These are phyloP conservation scores for Paracanthobrama guichenoti DNA, from an alignment of 2,113 vertebrate genomes.

Conservation along the genomic window DNA sequence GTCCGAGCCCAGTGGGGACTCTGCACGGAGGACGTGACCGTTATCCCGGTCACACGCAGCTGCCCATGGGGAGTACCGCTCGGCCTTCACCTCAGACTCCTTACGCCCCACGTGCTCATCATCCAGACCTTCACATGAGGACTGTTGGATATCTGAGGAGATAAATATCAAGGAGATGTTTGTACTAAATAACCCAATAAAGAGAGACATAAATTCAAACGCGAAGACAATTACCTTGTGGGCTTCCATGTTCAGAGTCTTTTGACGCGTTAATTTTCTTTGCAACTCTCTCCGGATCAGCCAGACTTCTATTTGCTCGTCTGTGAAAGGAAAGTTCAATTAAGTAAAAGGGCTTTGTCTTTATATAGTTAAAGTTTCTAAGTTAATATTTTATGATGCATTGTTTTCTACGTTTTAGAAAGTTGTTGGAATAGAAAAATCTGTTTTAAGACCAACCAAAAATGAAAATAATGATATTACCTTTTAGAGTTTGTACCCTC, in stretches of 20 bases:
- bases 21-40: slow-evolving; percentile 62
- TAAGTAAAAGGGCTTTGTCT: neutral
- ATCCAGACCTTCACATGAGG: slow-evolving; percentile 68
- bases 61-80: slow-evolving; percentile 79
- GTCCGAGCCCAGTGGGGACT: slow-evolving; percentile 70
- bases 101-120: slow-evolving; percentile 69
- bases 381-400: neutral
- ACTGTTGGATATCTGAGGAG: slow-evolving; percentile 11
- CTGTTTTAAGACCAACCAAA: neutral
- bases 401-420: no score
- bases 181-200: neutral
- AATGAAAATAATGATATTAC: slow-evolving; percentile 61
- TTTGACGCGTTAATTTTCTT: slow-evolving; percentile 60
- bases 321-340: slow-evolving; percentile 52
- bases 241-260: slow-evolving; percentile 67
- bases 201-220: neutral
- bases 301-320: slow-evolving; percentile 67
- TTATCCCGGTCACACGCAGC: slow-evolving; percentile 68
- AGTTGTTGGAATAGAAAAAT: neutral
- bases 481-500: slow-evolving; percentile 83
- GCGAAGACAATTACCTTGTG: slow-evolving; percentile 61
- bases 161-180: neutral
- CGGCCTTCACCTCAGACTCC: slow-evolving; percentile 69
- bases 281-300: slow-evolving; percentile 62
- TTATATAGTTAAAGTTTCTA: neutral